These are phyloP conservation scores for Stenodera caucasica DNA, from an alignment of 2,888 invertebrate genomes.

Conservation along the genomic window DNA sequence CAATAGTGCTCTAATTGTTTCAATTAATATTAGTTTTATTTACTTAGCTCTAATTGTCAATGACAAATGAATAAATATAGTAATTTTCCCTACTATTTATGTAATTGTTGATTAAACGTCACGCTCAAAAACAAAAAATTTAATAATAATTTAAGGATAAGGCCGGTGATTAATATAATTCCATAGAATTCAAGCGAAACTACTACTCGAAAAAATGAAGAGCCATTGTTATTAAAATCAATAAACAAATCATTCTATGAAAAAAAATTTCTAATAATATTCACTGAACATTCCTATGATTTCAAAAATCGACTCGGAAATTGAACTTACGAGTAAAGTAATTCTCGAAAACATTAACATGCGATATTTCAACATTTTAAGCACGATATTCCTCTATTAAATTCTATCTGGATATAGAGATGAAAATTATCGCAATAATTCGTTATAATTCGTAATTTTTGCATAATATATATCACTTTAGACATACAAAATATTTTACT, in stretches of 20 bases:
- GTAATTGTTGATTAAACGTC: background rate
- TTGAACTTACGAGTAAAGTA: background rate
- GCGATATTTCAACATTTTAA: background rate
- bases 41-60: background rate
- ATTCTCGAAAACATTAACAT: background rate
- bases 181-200: too few relatives aligned
- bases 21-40: background rate
- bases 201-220: too few relatives aligned
- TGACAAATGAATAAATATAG: background rate
- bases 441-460: background rate
- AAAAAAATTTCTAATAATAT: background rate
- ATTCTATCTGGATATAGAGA: too few relatives aligned
- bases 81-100: background rate
- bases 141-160: too few relatives aligned
- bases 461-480: slow-evolving; percentile 7
- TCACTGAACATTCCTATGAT: background rate
- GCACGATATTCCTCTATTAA: background rate
- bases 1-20: background rate
- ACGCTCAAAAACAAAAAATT: too few relatives aligned
- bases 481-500: slow-evolving; percentile 2
- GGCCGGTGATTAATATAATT: too few relatives aligned
- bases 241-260: background rate
- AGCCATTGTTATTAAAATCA: too few relatives aligned
- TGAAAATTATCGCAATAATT: background rate
- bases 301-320: slow-evolving; percentile 1